Evolutionary conservation across 2,113 vertebrate species (phyloP).

Genomic region (Lasiurus cinereus): DNA sequence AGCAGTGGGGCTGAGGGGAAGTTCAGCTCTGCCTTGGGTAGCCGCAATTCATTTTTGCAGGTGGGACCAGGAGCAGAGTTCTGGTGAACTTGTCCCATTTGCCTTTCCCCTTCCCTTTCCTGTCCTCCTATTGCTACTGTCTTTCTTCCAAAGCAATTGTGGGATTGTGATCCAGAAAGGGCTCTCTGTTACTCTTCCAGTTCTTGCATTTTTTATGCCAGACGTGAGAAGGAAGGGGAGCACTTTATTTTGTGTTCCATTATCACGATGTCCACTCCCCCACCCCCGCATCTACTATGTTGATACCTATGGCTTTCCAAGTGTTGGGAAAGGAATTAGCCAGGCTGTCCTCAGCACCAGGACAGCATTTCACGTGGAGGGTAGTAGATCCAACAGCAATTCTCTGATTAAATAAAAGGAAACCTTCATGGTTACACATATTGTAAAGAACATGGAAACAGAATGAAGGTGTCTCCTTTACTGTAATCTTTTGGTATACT

Average conservation of each 20-base stretch:
- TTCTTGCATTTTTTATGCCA: constrained; percentile 2
- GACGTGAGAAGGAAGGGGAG: background rate
- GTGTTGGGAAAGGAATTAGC: background rate
- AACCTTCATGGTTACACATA: constrained; percentile 19
- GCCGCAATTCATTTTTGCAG: background rate
- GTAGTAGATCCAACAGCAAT: background rate
- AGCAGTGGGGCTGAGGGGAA: background rate
- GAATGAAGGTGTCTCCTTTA: background rate
- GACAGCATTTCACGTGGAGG: background rate
- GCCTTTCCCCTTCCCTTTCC: background rate
- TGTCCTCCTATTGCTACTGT: background rate
- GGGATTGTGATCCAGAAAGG: background rate
- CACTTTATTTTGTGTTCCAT: background rate
- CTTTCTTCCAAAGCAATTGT: background rate
- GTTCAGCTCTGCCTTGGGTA: background rate
- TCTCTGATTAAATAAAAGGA: background rate
- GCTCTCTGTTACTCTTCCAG: background rate
- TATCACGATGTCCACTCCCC: background rate
- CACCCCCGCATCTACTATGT: background rate
- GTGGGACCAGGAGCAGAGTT: background rate
- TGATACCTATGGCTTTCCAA: background rate
- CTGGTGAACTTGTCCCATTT: background rate
- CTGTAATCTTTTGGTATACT: background rate
- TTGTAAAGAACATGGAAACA: background rate
- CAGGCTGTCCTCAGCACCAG: background rate